A percentile compares a stretch with the other conserved stretches of the same genome.
Conservation (phyloP, 2,113 vertebrate genomes). For the Pterophyllum scalare region DNA sequence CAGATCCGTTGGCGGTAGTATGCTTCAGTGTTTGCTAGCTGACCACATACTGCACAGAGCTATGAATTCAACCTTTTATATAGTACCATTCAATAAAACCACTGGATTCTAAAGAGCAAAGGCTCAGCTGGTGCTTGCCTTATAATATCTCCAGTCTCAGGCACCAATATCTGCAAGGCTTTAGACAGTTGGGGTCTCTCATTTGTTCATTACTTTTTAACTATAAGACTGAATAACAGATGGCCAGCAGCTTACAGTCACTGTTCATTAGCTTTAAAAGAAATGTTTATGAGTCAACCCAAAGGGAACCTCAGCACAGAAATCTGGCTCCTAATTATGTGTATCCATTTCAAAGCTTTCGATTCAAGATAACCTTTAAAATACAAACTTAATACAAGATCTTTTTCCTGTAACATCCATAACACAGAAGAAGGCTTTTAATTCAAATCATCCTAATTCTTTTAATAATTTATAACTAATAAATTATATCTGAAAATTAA, state of each 20-base stretch:
- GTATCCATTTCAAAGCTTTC: slow-evolving; percentile 17
- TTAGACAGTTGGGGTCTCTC: slow-evolving; percentile 30
- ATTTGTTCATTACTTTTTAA: slow-evolving; percentile 42
- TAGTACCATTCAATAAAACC: background rate
- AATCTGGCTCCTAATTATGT: slow-evolving; percentile 19
- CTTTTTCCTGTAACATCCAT: background rate
- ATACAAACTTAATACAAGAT: slow-evolving; percentile 25
- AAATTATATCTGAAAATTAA: background rate
- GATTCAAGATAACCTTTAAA: slow-evolving; percentile 28
- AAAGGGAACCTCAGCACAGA: slow-evolving; percentile 14
- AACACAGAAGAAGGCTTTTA: background rate
- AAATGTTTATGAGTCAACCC: slow-evolving; percentile 33
- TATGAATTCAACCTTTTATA: background rate
- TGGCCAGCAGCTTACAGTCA: slow-evolving; percentile 38
- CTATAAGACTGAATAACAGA: slow-evolving; percentile 42
- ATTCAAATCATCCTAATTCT: background rate
- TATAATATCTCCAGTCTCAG: slow-evolving; percentile 33
- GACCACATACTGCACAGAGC: background rate
- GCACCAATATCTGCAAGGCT: slow-evolving; percentile 47
- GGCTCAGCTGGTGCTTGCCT: slow-evolving; percentile 28
- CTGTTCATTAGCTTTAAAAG: slow-evolving; percentile 45
- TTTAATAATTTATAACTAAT: background rate
- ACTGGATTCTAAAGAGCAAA: slow-evolving; percentile 16
- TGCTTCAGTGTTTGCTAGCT: slow-evolving; percentile 4
- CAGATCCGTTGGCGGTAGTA: background rate